Base-by-base conservation (phyloP, 2,797 vertebrate species). In the Sebastes cheni region DNA sequence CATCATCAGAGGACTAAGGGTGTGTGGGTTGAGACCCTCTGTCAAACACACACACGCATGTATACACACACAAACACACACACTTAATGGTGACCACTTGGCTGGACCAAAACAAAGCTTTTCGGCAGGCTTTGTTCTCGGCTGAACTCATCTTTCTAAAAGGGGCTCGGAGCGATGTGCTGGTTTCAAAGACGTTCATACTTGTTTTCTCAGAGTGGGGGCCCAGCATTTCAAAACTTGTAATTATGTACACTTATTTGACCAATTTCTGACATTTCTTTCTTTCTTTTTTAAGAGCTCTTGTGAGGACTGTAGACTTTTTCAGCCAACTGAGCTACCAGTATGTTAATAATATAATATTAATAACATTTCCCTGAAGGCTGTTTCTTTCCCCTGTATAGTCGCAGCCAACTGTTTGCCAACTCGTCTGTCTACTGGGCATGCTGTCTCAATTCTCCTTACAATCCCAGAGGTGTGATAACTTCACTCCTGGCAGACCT, bases 91-190 rank as follows among this genome's bases (percentile, higher is more conserved):
- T 83, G 84, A 89, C 91, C 90, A 93, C 89, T 93, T 89, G 88
- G 86, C 79, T 86, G 79, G 82, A 91, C 74, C 80, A 89, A 92
- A 93, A 92, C 83, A 92, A 93, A 91, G 86, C 77, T 85, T 90
- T 85, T 79, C 1, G 14, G 65, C 71, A 46, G 75, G 46, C 86
- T 89, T 93, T 92, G 90, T 91, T 87, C 76, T 80, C 80, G 71
- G 82, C 81, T 90, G 83, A 89, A 74, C 85, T 88, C 69, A 81
- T 91, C 84, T 83, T 84, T 84, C 68, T 73, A 29, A 59, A 72
- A 77, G 58, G 32, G 12, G 36, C 74, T 87, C 77, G 18, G 25
- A 84, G 80, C 39, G 27, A 5, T 39, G 64, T 83, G 81, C 70
- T 67, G 68, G 22, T 79, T 69, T 82, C 23, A 62, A 65, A 20